Base-by-base conservation (phyloP, 2,888 invertebrate species). In the Amiota minor region DNA sequence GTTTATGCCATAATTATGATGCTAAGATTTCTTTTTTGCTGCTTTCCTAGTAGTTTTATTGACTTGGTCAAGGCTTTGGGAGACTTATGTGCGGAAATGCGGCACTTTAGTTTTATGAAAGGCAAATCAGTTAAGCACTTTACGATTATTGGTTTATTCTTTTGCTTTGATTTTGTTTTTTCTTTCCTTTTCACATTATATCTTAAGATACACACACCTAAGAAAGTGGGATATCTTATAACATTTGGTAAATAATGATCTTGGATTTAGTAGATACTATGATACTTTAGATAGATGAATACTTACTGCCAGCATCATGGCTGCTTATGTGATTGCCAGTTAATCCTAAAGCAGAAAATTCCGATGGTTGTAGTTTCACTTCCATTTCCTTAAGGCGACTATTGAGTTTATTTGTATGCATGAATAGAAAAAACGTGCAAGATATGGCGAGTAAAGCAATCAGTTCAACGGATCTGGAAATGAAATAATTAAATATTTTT, bases 381-480 rank as follows among this genome's bases (percentile, higher is more conserved):
- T 96, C 94, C 94, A 96, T 96, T 89, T 95, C 94, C 77, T 93
- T 93, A 78, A 96, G 91, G 88, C 94, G 93, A 76, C 94, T 94
- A 91, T 94, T 95, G 76, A 96, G 91, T 88, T 95, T 95, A 81
- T 95, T 91, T 70, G 96, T 96, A 91, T 96, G 96, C 79, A 96
- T 92, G 90, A 96, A 96, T 83, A 96, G 92, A 90, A 96, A 96
- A 84, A 96, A 91, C 1, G 96, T 96, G 84, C 95, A 94, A 65
- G 95, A 96, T 77, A 96, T 93, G 49, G 95, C 96, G 85, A 96
- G 91, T 78, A 96, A 90, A 18, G 96, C 96, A 80, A 96, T 93
- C 86, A 96, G 91, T 90, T 96, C 96, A 86, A 95, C 95, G 72
- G 96, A 95, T 90, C 96, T 96, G 91, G 67, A 92, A 91, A 74